Percentiles rank a stretch among this genome's conserved stretches.
These are phyloP conservation scores for Paracanthobrama guichenoti DNA, from an alignment of 2,113 vertebrate species.

Conservation along the genomic window DNA sequence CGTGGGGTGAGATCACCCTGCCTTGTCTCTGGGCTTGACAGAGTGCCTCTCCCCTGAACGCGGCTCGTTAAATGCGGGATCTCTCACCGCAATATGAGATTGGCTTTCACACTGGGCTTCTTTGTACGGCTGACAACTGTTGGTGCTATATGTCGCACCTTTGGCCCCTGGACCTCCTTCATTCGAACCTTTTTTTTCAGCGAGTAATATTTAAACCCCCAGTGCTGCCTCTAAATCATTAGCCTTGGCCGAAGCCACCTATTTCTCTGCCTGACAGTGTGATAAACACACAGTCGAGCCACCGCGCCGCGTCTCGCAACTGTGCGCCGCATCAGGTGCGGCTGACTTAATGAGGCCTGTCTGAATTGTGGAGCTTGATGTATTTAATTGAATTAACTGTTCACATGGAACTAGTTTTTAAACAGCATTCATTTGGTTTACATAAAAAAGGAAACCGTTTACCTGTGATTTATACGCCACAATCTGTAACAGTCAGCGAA, in stretches of 20 bases:
- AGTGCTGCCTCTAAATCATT: slow-evolving; percentile 60
- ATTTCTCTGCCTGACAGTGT: slow-evolving; percentile 58
- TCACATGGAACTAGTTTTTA: slow-evolving; percentile 22
- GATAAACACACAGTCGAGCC: slow-evolving; percentile 62
- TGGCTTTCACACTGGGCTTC: slow-evolving; percentile 69
- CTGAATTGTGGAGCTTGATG: slow-evolving; percentile 42
- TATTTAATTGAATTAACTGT: slow-evolving; percentile 40
- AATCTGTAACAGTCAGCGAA: slow-evolving; percentile 45
- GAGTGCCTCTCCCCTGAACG: slow-evolving; percentile 65
- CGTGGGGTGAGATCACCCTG: slow-evolving; percentile 69
- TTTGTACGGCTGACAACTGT: slow-evolving; percentile 78
- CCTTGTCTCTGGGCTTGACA: slow-evolving; percentile 63
- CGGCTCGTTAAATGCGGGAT: slow-evolving; percentile 70
- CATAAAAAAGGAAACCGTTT: not conserved
- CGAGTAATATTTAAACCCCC: slow-evolving; percentile 67
- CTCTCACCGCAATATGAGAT: slow-evolving; percentile 76
- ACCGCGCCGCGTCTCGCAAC: not conserved
- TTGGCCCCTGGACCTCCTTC: slow-evolving; percentile 70
- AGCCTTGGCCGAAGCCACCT: slow-evolving; percentile 50
- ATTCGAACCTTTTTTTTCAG: slow-evolving; percentile 64
- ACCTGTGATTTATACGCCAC: slow-evolving; percentile 35
- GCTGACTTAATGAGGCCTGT: slow-evolving; percentile 41
- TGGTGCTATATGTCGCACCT: slow-evolving; percentile 76
- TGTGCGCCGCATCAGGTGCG: not conserved
- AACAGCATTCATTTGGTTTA: slow-evolving; percentile 33